A percentile compares a stretch with the other conserved stretches of the same genome.
These are phyloP conservation scores for Passer domesticus DNA, from an alignment of 2,113 vertebrate genomes.

Conservation along the genomic window DNA sequence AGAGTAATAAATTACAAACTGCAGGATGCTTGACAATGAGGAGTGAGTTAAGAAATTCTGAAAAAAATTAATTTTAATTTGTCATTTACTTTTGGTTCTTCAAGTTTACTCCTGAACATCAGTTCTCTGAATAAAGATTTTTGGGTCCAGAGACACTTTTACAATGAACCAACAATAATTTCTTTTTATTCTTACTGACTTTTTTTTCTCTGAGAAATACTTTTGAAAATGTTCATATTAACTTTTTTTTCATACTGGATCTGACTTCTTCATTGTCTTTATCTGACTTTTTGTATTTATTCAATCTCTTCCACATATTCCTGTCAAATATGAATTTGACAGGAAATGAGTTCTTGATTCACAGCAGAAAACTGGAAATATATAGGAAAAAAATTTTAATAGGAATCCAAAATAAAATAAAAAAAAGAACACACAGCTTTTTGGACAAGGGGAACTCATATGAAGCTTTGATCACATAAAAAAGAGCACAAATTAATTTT, in stretches of 20 bases:
- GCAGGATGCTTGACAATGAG: background rate
- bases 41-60: background rate
- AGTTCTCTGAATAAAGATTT: background rate
- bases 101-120: background rate
- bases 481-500: conserved; percentile 16
- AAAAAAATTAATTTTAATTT: background rate
- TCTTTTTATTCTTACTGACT: background rate
- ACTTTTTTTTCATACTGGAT: background rate
- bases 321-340: background rate
- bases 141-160: background rate
- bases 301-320: background rate
- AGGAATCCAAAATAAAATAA: background rate
- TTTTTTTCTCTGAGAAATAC: background rate
- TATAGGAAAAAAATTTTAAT: background rate
- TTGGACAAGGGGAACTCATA: background rate
- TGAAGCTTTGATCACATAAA: conserved; percentile 36
- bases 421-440: background rate
- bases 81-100: background rate
- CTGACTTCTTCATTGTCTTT: background rate
- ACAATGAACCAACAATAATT: background rate
- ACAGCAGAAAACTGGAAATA: background rate
- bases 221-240: background rate
- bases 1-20: background rate
- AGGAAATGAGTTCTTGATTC: background rate
- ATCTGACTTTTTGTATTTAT: background rate